These are phyloP conservation scores for Cosmia pyralina DNA, from an alignment of 2,888 invertebrate species.

Conservation along the genomic window DNA sequence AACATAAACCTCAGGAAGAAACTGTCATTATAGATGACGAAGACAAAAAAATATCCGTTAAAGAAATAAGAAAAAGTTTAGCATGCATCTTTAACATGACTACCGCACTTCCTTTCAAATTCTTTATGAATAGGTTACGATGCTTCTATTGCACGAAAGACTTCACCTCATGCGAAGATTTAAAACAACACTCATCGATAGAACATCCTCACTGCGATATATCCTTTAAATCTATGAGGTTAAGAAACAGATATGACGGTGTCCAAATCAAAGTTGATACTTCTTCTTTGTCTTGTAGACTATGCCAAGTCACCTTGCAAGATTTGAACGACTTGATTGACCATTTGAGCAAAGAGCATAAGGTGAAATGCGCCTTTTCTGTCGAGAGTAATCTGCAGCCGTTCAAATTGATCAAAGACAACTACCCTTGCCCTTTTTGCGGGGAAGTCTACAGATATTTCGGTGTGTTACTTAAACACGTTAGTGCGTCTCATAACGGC, in stretches of 20 bases:
- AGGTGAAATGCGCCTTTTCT: conserved; percentile 69
- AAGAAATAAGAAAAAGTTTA: conserved; percentile 76
- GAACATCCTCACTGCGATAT: conserved; percentile 81
- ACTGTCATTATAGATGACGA: conserved; percentile 62
- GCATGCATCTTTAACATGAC: conserved; percentile 82
- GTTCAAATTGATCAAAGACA: conserved; percentile 76
- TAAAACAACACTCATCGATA: conserved; percentile 77
- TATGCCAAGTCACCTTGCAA: conserved; percentile 72
- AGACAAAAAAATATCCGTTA: conserved; percentile 71
- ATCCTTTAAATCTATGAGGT: conserved; percentile 76
- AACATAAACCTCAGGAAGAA: conserved; percentile 50
- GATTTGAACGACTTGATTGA: conserved; percentile 73
- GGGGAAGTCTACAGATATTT: conserved; percentile 77
- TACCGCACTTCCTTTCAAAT: conserved; percentile 83
- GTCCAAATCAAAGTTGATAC: conserved; percentile 81
- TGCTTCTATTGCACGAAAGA: conserved; percentile 85
- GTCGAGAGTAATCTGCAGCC: conserved; percentile 73
- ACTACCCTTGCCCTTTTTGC: conserved; percentile 79
- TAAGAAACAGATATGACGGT: conserved; percentile 78
- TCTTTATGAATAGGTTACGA: conserved; percentile 79
- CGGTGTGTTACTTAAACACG: conserved; percentile 76
- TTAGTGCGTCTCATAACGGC: conserved; percentile 76
- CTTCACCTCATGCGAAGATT: conserved; percentile 76
- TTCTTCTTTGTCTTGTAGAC: conserved; percentile 76
- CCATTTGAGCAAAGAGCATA: conserved; percentile 75